Conservation (phyloP, 2,113 vertebrate species). For the Gnathonemus longibarbis region DNA sequence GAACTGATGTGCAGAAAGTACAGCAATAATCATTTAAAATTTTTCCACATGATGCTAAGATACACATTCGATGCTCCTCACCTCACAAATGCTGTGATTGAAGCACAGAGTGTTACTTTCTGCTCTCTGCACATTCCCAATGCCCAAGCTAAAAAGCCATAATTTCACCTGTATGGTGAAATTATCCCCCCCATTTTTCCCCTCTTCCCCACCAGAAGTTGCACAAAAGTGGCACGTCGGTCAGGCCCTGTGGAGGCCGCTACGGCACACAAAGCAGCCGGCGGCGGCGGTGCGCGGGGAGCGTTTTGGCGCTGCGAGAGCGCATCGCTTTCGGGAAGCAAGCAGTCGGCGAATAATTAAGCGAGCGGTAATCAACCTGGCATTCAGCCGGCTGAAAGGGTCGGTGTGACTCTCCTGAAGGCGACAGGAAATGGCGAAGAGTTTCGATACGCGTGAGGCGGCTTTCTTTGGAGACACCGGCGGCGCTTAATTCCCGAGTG, state of each 20-base stretch:
- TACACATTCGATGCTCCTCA: not conserved
- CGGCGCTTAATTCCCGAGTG: not conserved
- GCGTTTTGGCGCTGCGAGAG: not conserved
- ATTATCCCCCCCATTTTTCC: not conserved
- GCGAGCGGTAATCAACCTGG: constrained; percentile 4
- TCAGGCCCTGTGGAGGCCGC: not conserved
- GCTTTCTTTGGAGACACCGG: not conserved
- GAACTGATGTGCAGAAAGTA: not conserved
- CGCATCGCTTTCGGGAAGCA: not conserved
- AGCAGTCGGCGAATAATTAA: constrained; percentile 1
- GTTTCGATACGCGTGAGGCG: not conserved
- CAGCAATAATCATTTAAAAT: not conserved
- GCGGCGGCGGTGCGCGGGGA: not conserved
- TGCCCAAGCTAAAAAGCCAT: not conserved
- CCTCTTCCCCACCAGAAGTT: not conserved
- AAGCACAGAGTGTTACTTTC: not conserved
- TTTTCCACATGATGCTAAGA: not conserved
- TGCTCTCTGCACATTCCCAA: not conserved
- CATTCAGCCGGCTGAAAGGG: constrained; percentile 24
- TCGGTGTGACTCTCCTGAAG: not conserved
- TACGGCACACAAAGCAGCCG: not conserved
- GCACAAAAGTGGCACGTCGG: not conserved
- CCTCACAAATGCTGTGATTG: not conserved
- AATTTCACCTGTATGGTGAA: not conserved
- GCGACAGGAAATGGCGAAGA: not conserved